A percentile compares a stretch with the other conserved stretches of the same genome.
Evolutionary conservation across 2,888 invertebrate species (phyloP).

Genomic region (Volucella zonaria): DNA sequence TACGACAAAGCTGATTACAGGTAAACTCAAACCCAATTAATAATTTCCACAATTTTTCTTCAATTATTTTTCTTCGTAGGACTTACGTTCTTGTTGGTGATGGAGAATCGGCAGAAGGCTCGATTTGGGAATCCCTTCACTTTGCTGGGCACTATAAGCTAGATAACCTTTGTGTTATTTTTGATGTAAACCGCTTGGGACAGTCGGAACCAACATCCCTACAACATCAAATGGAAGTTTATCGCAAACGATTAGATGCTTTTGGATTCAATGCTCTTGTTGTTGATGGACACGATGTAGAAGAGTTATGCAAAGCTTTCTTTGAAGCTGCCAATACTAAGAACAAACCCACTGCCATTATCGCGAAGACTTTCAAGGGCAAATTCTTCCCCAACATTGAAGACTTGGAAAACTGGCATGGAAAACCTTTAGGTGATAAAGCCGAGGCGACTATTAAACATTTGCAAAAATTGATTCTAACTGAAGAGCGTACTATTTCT

Average conservation of each 20-base stretch:
- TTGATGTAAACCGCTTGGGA: slow-evolving; percentile 98
- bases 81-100: slow-evolving; percentile 98
- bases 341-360: slow-evolving; percentile 94
- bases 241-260: slow-evolving; percentile 91
- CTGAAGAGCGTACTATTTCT: slow-evolving; percentile 80
- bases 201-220: slow-evolving; percentile 98
- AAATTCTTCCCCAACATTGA: slow-evolving; percentile 94
- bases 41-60: slow-evolving; percentile 3
- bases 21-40: slow-evolving; percentile 82
- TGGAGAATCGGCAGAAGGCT: slow-evolving; percentile 99
- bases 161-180: slow-evolving; percentile 97
- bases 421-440: slow-evolving; percentile 95
- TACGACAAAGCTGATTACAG: slow-evolving; percentile 91
- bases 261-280: slow-evolving; percentile 96
- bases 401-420: slow-evolving; percentile 98
- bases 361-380: slow-evolving; percentile 98
- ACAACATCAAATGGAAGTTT: slow-evolving; percentile 93
- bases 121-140: slow-evolving; percentile 97
- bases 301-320: slow-evolving; percentile 94
- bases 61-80: slow-evolving; percentile 83
- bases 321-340: slow-evolving; percentile 89
- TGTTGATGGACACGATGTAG: slow-evolving; percentile 98
- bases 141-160: slow-evolving; percentile 97
- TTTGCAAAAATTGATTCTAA: slow-evolving; percentile 84
- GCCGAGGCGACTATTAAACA: slow-evolving; percentile 88